A percentile compares a stretch with the other conserved stretches of the same genome.
Conservation (phyloP, 1,140 invertebrate species). For the Drosophila santomea region DNA sequence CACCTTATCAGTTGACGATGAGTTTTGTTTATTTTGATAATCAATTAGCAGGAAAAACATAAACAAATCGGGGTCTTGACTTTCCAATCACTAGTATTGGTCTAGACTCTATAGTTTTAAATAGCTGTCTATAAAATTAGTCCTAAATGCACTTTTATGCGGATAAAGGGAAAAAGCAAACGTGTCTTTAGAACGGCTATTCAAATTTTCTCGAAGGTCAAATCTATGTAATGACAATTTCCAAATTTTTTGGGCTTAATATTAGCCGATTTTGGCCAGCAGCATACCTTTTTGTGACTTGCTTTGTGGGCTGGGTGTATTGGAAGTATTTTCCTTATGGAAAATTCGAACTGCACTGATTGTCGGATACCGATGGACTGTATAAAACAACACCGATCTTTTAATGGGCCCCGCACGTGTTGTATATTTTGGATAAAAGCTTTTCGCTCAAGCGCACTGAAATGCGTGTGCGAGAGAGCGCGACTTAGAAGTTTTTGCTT, state of each 20-base stretch:
- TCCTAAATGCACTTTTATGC: not conserved
- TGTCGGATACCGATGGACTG: slow-evolving; percentile 30
- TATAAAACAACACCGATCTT: slow-evolving; percentile 11
- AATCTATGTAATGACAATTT: not conserved
- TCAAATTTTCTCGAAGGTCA: slow-evolving; percentile 1
- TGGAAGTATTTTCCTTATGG: slow-evolving; percentile 2
- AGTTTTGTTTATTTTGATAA: slow-evolving; percentile 54
- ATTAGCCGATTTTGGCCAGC: slow-evolving; percentile 8
- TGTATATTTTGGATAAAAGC: slow-evolving; percentile 51
- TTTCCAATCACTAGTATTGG: slow-evolving; percentile 5
- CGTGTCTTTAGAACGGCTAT: not conserved
- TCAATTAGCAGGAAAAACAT: slow-evolving; percentile 52
- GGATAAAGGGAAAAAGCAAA: not conserved
- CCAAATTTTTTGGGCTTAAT: not conserved
- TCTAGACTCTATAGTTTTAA: not conserved
- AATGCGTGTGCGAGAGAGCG: slow-evolving; percentile 25
- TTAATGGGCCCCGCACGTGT: slow-evolving; percentile 35
- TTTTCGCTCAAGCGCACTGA: slow-evolving; percentile 19
- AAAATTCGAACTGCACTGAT: slow-evolving; percentile 33
- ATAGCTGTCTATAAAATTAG: not conserved
- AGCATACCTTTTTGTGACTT: slow-evolving; percentile 45
- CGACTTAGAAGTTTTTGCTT: slow-evolving; percentile 41
- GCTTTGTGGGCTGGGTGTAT: not conserved
- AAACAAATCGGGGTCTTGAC: slow-evolving; percentile 47
- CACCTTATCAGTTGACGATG: slow-evolving; percentile 31